Evolutionary conservation across 2,888 invertebrate genomes (phyloP).

Genomic region (Sinopyrophorus schimmeli): DNA sequence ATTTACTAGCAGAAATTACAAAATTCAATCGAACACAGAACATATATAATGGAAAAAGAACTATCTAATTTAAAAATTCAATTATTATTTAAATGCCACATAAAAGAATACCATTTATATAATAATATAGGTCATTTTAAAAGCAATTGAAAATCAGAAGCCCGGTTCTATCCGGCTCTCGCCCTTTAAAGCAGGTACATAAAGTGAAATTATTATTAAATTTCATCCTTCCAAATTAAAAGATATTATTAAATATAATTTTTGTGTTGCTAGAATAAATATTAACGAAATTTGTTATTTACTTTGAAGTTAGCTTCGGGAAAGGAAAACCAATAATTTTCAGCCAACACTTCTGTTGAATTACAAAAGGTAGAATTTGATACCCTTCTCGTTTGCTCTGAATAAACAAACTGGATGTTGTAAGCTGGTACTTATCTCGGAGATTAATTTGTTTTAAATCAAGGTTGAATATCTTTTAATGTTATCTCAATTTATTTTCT

Average conservation of each 20-base stretch:
- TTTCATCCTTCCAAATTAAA: conserved; percentile 4
- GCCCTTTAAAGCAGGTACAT: too few relatives aligned
- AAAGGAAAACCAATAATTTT: conserved; percentile 4
- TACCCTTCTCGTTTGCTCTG: background rate
- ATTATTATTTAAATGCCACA: background rate
- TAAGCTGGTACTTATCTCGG: background rate
- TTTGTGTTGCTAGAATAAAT: conserved; percentile 1
- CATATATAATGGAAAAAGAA: background rate
- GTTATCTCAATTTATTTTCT: too few relatives aligned
- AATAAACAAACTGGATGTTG: conserved; percentile 1
- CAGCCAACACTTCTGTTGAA: conserved; percentile 10
- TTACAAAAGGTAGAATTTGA: conserved; percentile 8
- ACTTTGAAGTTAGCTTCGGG: conserved; percentile 9
- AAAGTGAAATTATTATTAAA: too few relatives aligned
- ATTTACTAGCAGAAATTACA: too few relatives aligned
- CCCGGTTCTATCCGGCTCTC: background rate
- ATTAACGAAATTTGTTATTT: conserved; percentile 10
- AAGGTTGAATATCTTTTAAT: too few relatives aligned
- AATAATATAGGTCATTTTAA: too few relatives aligned
- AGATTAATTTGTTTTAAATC: conserved; percentile 1
- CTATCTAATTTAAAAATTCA: background rate
- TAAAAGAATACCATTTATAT: too few relatives aligned
- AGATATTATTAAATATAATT: conserved; percentile 8
- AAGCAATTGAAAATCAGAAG: too few relatives aligned
- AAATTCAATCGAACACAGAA: too few relatives aligned